Evolutionary conservation across 2,888 invertebrate species (phyloP), one percentile per base, ranked within the genome.

Genomic region (Glyphotaelius pellucidus): DNA sequence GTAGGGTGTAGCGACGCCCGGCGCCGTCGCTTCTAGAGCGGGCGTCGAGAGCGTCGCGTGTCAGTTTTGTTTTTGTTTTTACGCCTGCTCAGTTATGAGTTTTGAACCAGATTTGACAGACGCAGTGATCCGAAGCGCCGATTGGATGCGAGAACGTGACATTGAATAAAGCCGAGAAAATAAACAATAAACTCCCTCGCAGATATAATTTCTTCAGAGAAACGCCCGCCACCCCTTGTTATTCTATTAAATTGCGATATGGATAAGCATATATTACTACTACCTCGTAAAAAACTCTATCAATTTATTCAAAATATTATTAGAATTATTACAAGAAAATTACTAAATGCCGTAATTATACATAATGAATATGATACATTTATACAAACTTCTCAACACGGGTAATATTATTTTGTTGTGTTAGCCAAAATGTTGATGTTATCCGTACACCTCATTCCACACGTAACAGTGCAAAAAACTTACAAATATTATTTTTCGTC

Each of bases 101-200:
- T 85, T 42, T 30, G 84, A 90, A 91, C 80, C 42, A 83, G 85
- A 91, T 86, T 91, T 90, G 91, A 91, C 91, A 81, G 91, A 91
- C 79, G 85, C 91, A 84, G 89, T 86, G 89, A 86, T 47, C 89
- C 90, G 91, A n/a, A 84, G 67, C 52, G 31, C 52, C 89, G 81
- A 89, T 84, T 35, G 89, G 89, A 81, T 89, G 42, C 52, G 35
- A 42, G 81, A 80, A 89, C 91, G 88, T 91, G 91, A 91, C 91
- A 91, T 83, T 91, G 91, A 91, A 91, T 89, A 91, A 91, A 83
- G 52, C 67, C 32, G 52, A 52, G 80, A 80, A 80, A 79, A 80
- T 80, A 91, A 88, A 91, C 87, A 31, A 35, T 32, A 67, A 67
- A 67, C 67, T 67, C 25, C 67, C 67, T 67, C 67, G 67, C 25